Base-by-base conservation (phyloP, 2,888 invertebrate species). In the Lithophane ornitopus region DNA sequence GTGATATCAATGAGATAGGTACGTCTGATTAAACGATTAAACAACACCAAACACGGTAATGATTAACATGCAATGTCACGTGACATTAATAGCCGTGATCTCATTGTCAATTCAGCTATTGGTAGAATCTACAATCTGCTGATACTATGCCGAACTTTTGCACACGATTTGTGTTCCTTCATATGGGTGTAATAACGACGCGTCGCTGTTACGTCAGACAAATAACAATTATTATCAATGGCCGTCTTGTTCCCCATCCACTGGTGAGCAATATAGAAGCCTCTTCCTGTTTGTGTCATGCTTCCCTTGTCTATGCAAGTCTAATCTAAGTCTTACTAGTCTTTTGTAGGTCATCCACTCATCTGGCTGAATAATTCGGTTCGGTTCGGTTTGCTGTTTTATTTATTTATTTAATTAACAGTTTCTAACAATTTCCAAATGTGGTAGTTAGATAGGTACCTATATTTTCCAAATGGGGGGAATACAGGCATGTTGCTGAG, bases 81-180 rank as follows among this genome's bases (percentile, higher is more conserved):
- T 16, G 9, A 26, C 28, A 77, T 52, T 41, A 49, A 26, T 63
- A 63, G 62, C 34, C 7, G 14, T 71, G 72, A 71, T 71, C 26
- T 34, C 56, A 80, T 62, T 41, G 56, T 52, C 56, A 63, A 34
- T 49, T 61, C 16, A 52, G 52, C 0, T 54, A 12, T 49, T n/a
- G 75, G 39, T 73, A 22, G 16, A 46, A n/a, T 28, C 6, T 56
- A 28, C 16, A 26, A 76, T 78, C 41, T 69, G 28, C 22, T 80
- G 72, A 77, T 71, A 71, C n/a, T 34, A 49, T n/a, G n/a, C n/a
- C n/a, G n/a, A n/a, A 63, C 9, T 63, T 77, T 77, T 80, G 80
- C 80, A 77, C 77, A 77, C 80, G 80, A 52, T 58, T 80, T 52
- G 4, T 16, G 3, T 9, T 78, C 0, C 14, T 28, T 58, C 12